Evolutionary conservation across 1,140 invertebrate species (phyloP).

Genomic region (Drosophila nigrodunni): DNA sequence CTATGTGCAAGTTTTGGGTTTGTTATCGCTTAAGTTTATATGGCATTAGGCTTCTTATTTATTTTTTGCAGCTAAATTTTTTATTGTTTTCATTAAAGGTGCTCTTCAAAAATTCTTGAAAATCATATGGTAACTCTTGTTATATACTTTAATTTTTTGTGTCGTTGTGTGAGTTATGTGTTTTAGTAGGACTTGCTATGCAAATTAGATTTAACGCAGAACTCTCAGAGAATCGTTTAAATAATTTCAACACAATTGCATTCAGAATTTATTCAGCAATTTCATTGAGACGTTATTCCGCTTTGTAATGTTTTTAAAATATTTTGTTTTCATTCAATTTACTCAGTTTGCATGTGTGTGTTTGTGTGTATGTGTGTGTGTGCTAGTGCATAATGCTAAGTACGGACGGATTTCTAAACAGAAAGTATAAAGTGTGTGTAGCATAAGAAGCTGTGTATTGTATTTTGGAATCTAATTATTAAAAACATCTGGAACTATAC

Average conservation of each 20-base stretch:
- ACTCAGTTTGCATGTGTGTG: conserved; percentile 32
- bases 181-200: conserved; percentile 11
- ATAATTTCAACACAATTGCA: neutral
- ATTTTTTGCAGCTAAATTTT: conserved; percentile 62
- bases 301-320: conserved; percentile 12
- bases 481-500: conserved; percentile 41
- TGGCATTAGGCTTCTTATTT: conserved; percentile 37
- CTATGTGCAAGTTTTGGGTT: conserved; percentile 51
- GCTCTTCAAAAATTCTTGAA: conserved; percentile 70
- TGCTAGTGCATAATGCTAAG: conserved; percentile 67
- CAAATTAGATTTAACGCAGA: conserved; percentile 13
- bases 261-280: neutral
- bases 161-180: conserved; percentile 12
- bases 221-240: neutral
- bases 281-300: neutral
- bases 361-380: conserved; percentile 41
- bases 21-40: conserved; percentile 50
- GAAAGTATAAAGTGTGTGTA: conserved; percentile 65
- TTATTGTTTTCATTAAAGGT: conserved; percentile 80
- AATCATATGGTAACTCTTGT: conserved; percentile 53
- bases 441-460: conserved; percentile 56
- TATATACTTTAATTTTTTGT: conserved; percentile 34
- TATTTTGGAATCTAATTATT: conserved; percentile 41
- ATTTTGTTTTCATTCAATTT: neutral
- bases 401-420: conserved; percentile 81